Conservation (phyloP, 2,113 vertebrate genomes). For the Collichthys lucidus region DNA sequence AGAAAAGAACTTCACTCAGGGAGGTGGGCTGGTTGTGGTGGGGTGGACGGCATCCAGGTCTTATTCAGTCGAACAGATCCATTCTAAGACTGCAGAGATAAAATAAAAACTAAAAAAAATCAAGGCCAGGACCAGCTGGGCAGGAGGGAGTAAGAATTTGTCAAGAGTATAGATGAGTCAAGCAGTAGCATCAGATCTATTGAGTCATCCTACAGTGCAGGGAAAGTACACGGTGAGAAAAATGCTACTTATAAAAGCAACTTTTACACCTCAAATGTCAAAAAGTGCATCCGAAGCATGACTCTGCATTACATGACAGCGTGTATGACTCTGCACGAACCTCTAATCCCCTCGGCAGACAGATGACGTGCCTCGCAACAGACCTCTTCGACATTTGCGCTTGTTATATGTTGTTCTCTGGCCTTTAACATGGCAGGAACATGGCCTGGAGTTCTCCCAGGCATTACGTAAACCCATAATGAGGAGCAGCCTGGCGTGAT, state of each 20-base stretch:
- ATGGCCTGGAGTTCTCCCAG: constrained; percentile 40
- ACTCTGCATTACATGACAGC: neutral
- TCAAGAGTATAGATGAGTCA: constrained; percentile 38
- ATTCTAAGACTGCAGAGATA: constrained; percentile 22
- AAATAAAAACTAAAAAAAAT: constrained; percentile 7
- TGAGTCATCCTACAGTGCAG: neutral
- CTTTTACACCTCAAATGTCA: neutral
- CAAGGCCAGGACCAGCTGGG: neutral
- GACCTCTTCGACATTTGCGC: constrained; percentile 13
- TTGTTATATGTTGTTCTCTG: constrained; percentile 34
- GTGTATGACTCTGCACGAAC: neutral
- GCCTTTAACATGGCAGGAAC: constrained; percentile 50
- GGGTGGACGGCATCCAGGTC: constrained; percentile 31
- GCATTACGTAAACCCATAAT: constrained; percentile 56
- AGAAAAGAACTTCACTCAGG: constrained; percentile 68
- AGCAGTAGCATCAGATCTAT: constrained; percentile 24
- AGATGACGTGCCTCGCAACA: neutral
- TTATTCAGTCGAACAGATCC: constrained; percentile 43
- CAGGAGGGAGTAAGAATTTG: constrained; percentile 11
- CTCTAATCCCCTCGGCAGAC: neutral
- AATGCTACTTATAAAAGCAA: constrained; percentile 3
- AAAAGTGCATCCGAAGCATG: neutral
- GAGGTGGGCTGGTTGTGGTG: constrained; percentile 32
- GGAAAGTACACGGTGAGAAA: neutral
- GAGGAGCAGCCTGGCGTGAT: constrained; percentile 66